Base-by-base conservation (phyloP, 2,888 invertebrate species). In the Diarsia dahlii region DNA sequence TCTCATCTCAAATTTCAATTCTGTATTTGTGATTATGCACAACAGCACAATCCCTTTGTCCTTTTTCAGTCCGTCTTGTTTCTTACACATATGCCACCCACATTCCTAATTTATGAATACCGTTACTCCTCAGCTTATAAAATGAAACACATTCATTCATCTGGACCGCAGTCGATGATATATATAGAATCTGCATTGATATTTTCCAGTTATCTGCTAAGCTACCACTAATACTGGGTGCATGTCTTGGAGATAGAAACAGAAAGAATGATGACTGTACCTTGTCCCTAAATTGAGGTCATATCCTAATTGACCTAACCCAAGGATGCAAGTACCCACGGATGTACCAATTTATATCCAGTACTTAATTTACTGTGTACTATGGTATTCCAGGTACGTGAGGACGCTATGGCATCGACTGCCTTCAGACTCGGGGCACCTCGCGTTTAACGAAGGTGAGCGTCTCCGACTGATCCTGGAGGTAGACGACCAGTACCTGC, bases 401-500 rank as follows among this genome's bases (percentile, higher is more conserved):
- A 97, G 98, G 90, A 98, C 98, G 5, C 93, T 98, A 60, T 97
- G 98, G 93, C 98, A 98, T 89, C 97, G 98, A 87, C 94, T 98
- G 76, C 98, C 98, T n/a, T 98, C 98, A 1, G 98, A 98, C 90
- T 98, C 98, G 68, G 98, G 98, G 18, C 98, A 98, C 89, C 95
- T 98, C 58, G 97, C 98, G 20, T 98, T 98, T 94, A 98, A 97
- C 91, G 98, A 98, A 92, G 98, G 98, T 28, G 98, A 98, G 91
- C 97, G 97, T 63, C 95, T 98, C 66, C 97, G 97, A 80, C 97
- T 98, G 54, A 97, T 98, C 68, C 95, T 98, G 48, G 98, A 98
- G 89, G 98, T 98, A 65, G 98, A 98, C 92, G 97, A 97, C 89
- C 98, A 98, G 88, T 98, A 98, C 97, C 93, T 98, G 85, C 94